phyloP scores from a whole-genome alignment of 2,113 vertebrate genomes.

The Emydura subglobosa region DNA sequence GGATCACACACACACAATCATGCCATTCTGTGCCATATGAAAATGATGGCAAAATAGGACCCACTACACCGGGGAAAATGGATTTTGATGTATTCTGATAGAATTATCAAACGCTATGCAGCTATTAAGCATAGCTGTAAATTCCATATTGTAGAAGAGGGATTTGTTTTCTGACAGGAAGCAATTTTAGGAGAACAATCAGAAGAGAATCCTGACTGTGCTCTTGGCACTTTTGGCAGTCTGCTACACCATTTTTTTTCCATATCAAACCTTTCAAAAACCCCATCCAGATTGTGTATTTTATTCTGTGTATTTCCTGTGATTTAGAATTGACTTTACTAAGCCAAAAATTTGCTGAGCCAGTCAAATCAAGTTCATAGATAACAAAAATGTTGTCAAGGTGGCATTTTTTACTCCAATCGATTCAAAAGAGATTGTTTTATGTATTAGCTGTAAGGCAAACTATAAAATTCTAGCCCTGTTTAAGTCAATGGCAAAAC shows the following conservation, averaged over 20 bases:
- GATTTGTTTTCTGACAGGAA: not conserved
- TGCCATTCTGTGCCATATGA: not conserved
- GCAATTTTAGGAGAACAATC: not conserved
- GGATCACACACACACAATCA: not conserved
- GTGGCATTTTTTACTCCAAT: not conserved
- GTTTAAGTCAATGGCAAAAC: not conserved
- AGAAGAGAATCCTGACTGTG: not conserved
- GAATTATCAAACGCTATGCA: not conserved
- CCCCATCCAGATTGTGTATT: not conserved
- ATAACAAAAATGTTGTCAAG: not conserved
- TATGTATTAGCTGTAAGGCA: not conserved
- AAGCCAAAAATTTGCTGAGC: not conserved
- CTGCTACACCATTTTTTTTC: conserved; percentile 60
- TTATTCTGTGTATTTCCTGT: not conserved
- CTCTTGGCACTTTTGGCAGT: conserved; percentile 69
- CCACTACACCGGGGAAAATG: not conserved
- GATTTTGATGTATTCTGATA: not conserved
- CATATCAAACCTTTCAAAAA: conserved; percentile 5
- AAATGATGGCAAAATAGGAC: not conserved
- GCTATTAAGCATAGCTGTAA: not conserved
- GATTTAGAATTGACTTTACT: not conserved
- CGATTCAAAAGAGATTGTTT: not conserved
- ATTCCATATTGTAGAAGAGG: not conserved
- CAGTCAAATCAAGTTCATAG: not conserved
- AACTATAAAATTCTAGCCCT: not conserved